Evolutionary conservation across 2,888 invertebrate genomes (phyloP).

Genomic region (Tinea pellionella): DNA sequence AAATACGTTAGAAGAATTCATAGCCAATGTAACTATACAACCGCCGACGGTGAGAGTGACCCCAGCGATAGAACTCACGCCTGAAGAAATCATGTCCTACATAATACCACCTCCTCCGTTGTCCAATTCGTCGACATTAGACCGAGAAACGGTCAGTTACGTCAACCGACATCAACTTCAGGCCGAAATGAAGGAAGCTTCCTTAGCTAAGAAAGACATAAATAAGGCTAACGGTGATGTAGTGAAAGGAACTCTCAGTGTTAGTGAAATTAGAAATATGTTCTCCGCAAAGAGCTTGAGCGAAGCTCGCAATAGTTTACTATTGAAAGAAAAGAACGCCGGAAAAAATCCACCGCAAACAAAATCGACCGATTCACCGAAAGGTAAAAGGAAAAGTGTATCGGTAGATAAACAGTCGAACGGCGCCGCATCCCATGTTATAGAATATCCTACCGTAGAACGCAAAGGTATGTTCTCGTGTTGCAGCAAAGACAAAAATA

Average conservation of each 20-base stretch:
- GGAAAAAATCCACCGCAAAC: slow-evolving; percentile 34
- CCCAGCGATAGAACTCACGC: slow-evolving; percentile 81
- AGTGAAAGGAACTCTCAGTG: slow-evolving; percentile 69
- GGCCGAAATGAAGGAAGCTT: slow-evolving; percentile 36
- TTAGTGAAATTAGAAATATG: slow-evolving; percentile 66
- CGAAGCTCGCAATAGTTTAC: slow-evolving; percentile 62
- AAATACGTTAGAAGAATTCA: slow-evolving; percentile 79
- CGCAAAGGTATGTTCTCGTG: slow-evolving; percentile 79
- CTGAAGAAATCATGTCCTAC: slow-evolving; percentile 86
- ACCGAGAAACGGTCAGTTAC: slow-evolving; percentile 50
- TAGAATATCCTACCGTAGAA: slow-evolving; percentile 79
- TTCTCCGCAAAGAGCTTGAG: slow-evolving; percentile 60
- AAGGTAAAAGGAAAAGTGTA: slow-evolving; percentile 54
- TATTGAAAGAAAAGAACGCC: slow-evolving; percentile 51
- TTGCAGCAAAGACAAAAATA: slow-evolving; percentile 72
- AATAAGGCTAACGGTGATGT: slow-evolving; percentile 55
- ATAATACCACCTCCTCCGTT: slow-evolving; percentile 85
- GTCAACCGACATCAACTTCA: slow-evolving; percentile 48
- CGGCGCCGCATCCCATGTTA: slow-evolving; percentile 60
- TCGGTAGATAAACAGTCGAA: slow-evolving; percentile 49
- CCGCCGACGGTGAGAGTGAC: slow-evolving; percentile 82
- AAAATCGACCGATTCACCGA: slow-evolving; percentile 52
- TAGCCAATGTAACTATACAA: slow-evolving; percentile 84
- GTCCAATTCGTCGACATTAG: slow-evolving; percentile 60
- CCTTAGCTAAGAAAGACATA: slow-evolving; percentile 27